Evolutionary conservation across 2,888 invertebrate species (phyloP).

Genomic region (Agelastica alni): DNA sequence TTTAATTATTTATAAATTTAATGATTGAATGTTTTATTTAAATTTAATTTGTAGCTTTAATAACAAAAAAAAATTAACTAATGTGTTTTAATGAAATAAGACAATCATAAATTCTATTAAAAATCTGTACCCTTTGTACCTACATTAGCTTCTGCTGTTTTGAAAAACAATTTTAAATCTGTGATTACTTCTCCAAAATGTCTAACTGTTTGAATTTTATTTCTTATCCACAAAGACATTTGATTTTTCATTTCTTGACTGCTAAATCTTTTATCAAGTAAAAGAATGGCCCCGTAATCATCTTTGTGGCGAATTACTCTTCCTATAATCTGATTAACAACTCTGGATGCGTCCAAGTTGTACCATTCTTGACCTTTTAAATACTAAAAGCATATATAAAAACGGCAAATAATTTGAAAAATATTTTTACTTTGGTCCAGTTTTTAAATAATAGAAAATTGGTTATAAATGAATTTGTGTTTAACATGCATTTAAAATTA

Average conservation of each 20-base stretch:
- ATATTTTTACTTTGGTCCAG: too few relatives aligned
- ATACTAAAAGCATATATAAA: constrained; percentile 60
- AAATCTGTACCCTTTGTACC: too few relatives aligned
- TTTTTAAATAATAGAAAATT: too few relatives aligned
- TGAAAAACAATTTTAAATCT: constrained; percentile 75
- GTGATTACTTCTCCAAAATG: constrained; percentile 74
- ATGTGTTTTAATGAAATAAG: too few relatives aligned
- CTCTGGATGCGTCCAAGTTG: constrained; percentile 88
- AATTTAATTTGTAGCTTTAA: too few relatives aligned
- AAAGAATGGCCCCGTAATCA: constrained; percentile 94
- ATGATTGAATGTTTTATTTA: too few relatives aligned
- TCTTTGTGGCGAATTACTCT: constrained; percentile 93
- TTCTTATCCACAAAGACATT: constrained; percentile 84
- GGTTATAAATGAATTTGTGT: too few relatives aligned
- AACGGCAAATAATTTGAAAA: too few relatives aligned
- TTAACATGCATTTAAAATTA: too few relatives aligned
- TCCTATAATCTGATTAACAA: constrained; percentile 98
- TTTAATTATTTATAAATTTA: too few relatives aligned
- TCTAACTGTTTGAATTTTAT: constrained; percentile 66
- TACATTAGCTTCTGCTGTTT: constrained; percentile 64
- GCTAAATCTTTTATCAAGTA: constrained; percentile 88
- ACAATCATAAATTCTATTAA: too few relatives aligned
- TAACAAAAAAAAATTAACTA: too few relatives aligned
- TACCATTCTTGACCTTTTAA: constrained; percentile 88
- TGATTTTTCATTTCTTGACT: constrained; percentile 68